Base-by-base conservation (phyloP, 2,113 vertebrate species). In the Pristiophorus japonicus region DNA sequence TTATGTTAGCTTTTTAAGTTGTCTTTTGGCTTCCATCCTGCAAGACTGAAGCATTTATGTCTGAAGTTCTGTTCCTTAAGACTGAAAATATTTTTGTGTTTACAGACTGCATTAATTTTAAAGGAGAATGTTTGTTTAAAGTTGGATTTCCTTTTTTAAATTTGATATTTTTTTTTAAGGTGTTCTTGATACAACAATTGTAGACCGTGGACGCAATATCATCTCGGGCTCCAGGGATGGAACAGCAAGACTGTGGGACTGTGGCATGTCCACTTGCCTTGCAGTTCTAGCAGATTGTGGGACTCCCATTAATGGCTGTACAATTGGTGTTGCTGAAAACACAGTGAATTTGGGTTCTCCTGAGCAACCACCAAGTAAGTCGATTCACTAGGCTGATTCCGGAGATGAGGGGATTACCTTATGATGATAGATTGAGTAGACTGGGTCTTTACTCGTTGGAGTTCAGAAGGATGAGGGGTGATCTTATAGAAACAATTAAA, bases 181-280 rank as follows among this genome's bases (percentile, higher is more conserved):
- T 67, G 96, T 98, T 96, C 95, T 98, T 96, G 98, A 98, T 96
- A 96, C 97, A 88, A 97, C 97, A 95, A 96, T 98, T 3, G 97
- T 98, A 96, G 98, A 98, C 5, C 96, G 97, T 0, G 98, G 98
- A 0, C 97, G 97, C 16, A 98, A 98, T 0, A 97, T 98, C 3
- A 87, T 98, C 0, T 98, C 98, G 95, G 97, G 96, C 96, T 98
- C 98, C 20, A 96, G 98, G 73, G 98, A 98, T 0, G 98, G 98
- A 84, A 98, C 97, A 0, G 97, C 97, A 4, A 96, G 97, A 2
- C 97, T 98, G 70, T 98, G 98, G 98, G 98, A 98, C 94, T 98
- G 98, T 0, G 98, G 98, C 0, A 97, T 96, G 18, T 97, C 97
- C 0, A 45, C 97, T 92, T 98, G 97, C 38, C 96, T 98, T 96